A percentile compares a stretch with the other conserved stretches of the same genome.
Conservation (phyloP, 2,888 invertebrate genomes). For the Eristalis intricaria region DNA sequence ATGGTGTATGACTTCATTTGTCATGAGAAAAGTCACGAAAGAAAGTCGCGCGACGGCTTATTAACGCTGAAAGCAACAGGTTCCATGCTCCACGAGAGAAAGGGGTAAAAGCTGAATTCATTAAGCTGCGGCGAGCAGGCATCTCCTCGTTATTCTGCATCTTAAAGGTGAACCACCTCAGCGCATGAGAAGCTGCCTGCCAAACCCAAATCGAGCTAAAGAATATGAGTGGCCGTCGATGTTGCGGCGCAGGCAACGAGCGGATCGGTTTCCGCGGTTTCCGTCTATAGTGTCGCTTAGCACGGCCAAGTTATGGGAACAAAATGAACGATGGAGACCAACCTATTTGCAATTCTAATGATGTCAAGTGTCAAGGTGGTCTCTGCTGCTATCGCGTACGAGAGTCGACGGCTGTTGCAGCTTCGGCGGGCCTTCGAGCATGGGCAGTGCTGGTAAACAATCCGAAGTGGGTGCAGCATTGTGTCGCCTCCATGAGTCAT, state of each 20-base stretch:
- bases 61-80: conserved; percentile 21
- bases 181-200: conserved; percentile 4
- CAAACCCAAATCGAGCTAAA: conserved; percentile 38
- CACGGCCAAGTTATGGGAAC: conserved; percentile 46
- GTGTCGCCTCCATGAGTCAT: background rate
- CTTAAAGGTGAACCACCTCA: conserved; percentile 31
- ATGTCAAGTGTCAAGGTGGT: conserved; percentile 66
- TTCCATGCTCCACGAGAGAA: conserved; percentile 7
- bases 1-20: conserved; percentile 48
- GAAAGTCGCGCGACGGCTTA: conserved; percentile 49
- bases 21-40: conserved; percentile 41
- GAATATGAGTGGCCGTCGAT: conserved; percentile 23
- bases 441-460: background rate
- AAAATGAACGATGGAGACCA: conserved; percentile 22
- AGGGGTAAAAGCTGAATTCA: conserved; percentile 58
- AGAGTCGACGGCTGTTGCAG: conserved; percentile 1
- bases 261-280: conserved; percentile 53
- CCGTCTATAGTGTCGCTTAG: conserved; percentile 22
- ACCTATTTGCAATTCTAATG: conserved; percentile 55
- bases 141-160: conserved; percentile 12
- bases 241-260: conserved; percentile 32
- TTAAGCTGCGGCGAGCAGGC: conserved; percentile 1
- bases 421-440: background rate
- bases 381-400: conserved; percentile 17
- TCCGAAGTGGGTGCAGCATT: background rate